Percentiles rank a stretch among this genome's conserved stretches.
These are phyloP conservation scores for Amphiura filiformis DNA, from an alignment of 35 echinoderm and acorn worm species.

Conservation along the genomic window DNA sequence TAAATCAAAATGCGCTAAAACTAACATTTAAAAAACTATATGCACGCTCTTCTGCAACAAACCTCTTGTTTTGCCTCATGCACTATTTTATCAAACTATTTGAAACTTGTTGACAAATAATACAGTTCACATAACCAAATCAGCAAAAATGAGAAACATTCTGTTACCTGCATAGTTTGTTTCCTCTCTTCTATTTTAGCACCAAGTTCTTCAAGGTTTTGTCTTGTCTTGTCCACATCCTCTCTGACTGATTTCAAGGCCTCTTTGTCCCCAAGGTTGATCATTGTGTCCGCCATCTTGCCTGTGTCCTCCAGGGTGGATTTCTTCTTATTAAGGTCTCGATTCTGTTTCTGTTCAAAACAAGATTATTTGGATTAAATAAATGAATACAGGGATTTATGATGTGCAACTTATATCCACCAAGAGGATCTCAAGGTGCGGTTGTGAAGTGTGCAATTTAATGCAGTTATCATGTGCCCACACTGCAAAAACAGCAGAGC, in stretches of 20 bases:
- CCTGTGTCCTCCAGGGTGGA: conserved; percentile 43
- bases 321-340: conserved; percentile 60
- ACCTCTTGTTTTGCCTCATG: no score
- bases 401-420: not conserved
- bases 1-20: no score
- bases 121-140: no score
- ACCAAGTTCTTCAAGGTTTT: conserved; percentile 30
- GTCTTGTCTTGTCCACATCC: conserved; percentile 39
- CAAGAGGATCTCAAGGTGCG: not conserved
- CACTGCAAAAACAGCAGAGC: not conserved
- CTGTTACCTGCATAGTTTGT: conserved; percentile 64
- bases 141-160: no score
- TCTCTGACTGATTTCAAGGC: conserved; percentile 54
- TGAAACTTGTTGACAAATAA: no score
- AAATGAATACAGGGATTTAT: no score
- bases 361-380: no score
- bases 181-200: conserved; percentile 50
- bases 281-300: conserved; percentile 60
- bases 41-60: no score
- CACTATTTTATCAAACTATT: no score
- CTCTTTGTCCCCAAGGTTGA: conserved; percentile 46
- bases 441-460: not conserved
- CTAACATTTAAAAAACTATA: no score
- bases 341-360: conserved; percentile 23
- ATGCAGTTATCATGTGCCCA: not conserved